Evolutionary conservation across 2,113 vertebrate genomes (phyloP).

Genomic region (Strix uralensis): DNA sequence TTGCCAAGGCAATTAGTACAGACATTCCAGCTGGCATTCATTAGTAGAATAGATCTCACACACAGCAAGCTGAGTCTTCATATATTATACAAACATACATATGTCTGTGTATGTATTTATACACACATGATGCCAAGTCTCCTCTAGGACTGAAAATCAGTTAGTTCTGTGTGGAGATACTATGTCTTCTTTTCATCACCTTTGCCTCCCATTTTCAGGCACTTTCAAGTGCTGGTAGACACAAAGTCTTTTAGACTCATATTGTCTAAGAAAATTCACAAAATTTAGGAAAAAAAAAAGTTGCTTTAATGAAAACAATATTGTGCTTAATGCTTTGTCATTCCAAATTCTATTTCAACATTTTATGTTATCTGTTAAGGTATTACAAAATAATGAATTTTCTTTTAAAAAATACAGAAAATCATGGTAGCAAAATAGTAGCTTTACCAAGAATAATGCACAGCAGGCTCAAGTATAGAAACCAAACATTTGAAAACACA

Average conservation of each 20-base stretch:
- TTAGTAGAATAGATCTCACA: neutral
- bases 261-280: neutral
- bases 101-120: neutral
- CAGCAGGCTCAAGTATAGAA: neutral
- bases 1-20: neutral
- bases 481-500: neutral
- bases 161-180: neutral
- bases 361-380: neutral
- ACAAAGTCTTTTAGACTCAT: neutral
- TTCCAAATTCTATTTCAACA: neutral
- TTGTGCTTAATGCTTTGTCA: neutral
- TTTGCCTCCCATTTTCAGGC: neutral
- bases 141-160: neutral
- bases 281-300: neutral
- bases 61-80: neutral
- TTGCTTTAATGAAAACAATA: constrained; percentile 39
- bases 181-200: neutral
- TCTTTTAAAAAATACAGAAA: constrained; percentile 21
- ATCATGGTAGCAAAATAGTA: constrained; percentile 24
- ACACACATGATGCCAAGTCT: neutral
- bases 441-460: neutral
- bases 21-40: neutral
- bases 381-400: neutral
- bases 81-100: neutral
- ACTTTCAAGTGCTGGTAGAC: neutral